Base-by-base conservation (phyloP, 2,797 vertebrate genomes). In the Pithecia hirsuta region DNA sequence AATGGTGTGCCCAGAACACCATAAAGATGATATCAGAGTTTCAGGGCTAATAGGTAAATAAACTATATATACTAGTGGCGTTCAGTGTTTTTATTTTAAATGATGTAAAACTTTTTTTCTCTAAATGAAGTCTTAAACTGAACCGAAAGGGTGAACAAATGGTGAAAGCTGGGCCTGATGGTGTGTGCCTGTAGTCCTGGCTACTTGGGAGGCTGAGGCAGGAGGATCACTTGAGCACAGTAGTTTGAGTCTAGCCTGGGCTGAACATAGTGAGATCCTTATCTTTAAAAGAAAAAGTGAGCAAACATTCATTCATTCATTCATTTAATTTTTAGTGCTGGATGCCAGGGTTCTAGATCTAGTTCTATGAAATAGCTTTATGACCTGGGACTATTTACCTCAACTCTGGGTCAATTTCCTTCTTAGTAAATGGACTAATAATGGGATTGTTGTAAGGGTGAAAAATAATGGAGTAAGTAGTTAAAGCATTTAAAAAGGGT, bases 81-180 rank as follows among this genome's bases (percentile, higher is more conserved):
- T 33, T 92, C n/a, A 94, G 3, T 74, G 57, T 79, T 82, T 96
- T 92, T 46, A 92, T 85, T 90, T 82, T 90, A 61, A 96, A 28
- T 52, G 81, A 74, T 39, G 15, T 7, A 24, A 79, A 2, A 13
- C 11, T 4, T 41, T 30, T 41, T 39, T 55, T 4, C 55, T 67
- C 20, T 36, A 85, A 82, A 81, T 46, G 22, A 48, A 92, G 89
- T 78, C 41, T 61, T 92, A 86, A 79, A 82, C 59, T 88, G 46
- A 91, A 89, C 20, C 12, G 8, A 67, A 87, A 67, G 75, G 39
- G 50, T 26, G 48, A 7, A 46, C 48, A 76, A 59, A 36, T 24
- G 26, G 22, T 81, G 72, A 61, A 52, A 75, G 67, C 1, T 4
- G 67, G n/a, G n/a, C 19, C 2, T 22, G 17, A 20, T 70, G n/a